A percentile compares a stretch with the other conserved stretches of the same genome.
Evolutionary conservation across 2,113 vertebrate species (phyloP).

Genomic region (Leptocoma aspasia): DNA sequence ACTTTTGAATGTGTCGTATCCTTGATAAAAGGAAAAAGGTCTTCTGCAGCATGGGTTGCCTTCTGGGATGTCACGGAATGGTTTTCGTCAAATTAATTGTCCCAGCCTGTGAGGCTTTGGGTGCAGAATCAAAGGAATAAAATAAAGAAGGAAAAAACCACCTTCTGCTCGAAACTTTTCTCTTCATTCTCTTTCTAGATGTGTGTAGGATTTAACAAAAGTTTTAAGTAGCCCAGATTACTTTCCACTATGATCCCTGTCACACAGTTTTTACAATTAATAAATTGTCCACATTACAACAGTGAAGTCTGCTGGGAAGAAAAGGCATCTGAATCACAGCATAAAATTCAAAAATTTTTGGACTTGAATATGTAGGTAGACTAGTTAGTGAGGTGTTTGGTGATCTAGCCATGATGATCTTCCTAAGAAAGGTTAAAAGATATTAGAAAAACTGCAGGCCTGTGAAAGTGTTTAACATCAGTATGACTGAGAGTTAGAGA

Average conservation of each 20-base stretch:
- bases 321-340: not conserved
- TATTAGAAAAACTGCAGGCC: not conserved
- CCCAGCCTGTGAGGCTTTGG: not conserved
- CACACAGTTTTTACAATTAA: not conserved
- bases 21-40: not conserved
- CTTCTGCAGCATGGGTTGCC: not conserved
- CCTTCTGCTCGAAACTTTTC: not conserved
- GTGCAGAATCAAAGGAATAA: not conserved
- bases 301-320: not conserved
- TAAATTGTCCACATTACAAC: not conserved
- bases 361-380: not conserved
- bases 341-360: not conserved
- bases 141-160: accelerated
- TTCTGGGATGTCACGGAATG: not conserved
- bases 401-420: not conserved
- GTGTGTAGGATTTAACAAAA: not conserved
- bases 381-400: not conserved
- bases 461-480: not conserved
- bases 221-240: not conserved
- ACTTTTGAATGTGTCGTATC: not conserved
- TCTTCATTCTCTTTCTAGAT: not conserved
- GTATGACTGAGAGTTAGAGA: not conserved
- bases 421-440: not conserved
- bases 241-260: not conserved
- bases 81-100: not conserved